Evolutionary conservation across 2,888 invertebrate genomes (phyloP).

Genomic region (Coelinius sp.): DNA sequence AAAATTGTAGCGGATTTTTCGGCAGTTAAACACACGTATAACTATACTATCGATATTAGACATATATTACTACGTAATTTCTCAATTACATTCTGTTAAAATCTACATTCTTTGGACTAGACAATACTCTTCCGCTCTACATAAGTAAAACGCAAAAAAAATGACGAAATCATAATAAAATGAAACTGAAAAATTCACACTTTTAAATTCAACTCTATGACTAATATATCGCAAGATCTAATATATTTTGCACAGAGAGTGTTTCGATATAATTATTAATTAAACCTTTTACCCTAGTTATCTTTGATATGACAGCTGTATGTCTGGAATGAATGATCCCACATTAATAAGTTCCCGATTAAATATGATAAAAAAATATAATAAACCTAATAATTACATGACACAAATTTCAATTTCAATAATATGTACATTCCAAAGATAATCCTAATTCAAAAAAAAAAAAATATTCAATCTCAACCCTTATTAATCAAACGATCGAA

Average conservation of each 20-base stretch:
- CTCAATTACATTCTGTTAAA: slow-evolving; percentile 1
- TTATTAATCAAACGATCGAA: not conserved
- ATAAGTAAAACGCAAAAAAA: slow-evolving; percentile 57
- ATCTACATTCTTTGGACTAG: slow-evolving; percentile 60
- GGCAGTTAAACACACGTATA: not conserved
- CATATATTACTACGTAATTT: not conserved
- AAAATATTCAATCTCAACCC: not conserved
- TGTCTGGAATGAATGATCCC: slow-evolving; percentile 40
- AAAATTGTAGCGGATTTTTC: not conserved
- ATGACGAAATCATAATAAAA: slow-evolving; percentile 51
- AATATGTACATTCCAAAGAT: not conserved
- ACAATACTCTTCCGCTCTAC: slow-evolving; percentile 62
- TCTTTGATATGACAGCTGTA: slow-evolving; percentile 63
- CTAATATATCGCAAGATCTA: too few species aligned
- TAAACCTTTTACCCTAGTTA: slow-evolving; percentile 52
- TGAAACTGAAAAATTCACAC: slow-evolving; percentile 43
- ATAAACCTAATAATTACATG: not conserved
- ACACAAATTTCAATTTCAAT: not conserved
- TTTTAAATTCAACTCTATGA: not conserved
- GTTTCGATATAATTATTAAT: not conserved
- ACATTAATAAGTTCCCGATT: not conserved
- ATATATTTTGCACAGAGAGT: slow-evolving; percentile 21
- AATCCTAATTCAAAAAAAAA: not conserved
- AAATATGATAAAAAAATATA: slow-evolving; percentile 34
- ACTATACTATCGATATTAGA: not conserved